Base-by-base conservation (phyloP, 1,140 invertebrate species). In the Drosophila neocordata region DNA sequence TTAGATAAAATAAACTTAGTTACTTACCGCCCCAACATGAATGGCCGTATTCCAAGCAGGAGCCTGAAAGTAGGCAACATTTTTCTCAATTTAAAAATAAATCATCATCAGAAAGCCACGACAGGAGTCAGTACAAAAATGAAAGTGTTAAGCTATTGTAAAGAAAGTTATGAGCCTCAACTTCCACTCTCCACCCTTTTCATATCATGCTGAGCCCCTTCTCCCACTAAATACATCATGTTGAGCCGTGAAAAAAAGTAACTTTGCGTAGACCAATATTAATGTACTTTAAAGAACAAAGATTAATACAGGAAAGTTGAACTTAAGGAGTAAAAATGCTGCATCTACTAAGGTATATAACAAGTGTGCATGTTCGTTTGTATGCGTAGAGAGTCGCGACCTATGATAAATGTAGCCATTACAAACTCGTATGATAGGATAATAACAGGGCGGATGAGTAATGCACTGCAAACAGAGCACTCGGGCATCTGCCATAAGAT, bases 11-110 rank as follows among this genome's bases (percentile, higher is more conserved):
- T 13, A 15, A 44, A 44, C 13, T 11, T 4, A 11, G 41, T 20
- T 56, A 89, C 90, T 89, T 76, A 91, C 90, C 90, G 55, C 90
- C 90, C 90, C 90, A 91, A 62, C 90, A 91, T 1, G 90, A 91
- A 57, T 91, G 90, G 73, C 90, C 90, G 68, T 91, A 91, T 84
- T 91, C 90, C 80, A 91, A 44, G 38, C 90, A 91, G 58, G 90
- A 91, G 70, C 90, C 90, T 91, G 65, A 18, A 85, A 85, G 53
- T 55, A 70, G 69, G 66, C 64, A 70, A 58, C 12, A 70, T 70
- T 75, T 79, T 80, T 65, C 61, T 0, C 53, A 38, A 71, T 76
- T 72, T 68, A 73, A 5, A 31, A 27, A 80, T 80, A 81, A 80
- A 81, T 81, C 73, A 73, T 73, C 73, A 81, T 80, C 68, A 72